A percentile compares a stretch with the other conserved stretches of the same genome.
Evolutionary conservation across 2,797 vertebrate genomes (phyloP).

Genomic region (Prunella strophiata): DNA sequence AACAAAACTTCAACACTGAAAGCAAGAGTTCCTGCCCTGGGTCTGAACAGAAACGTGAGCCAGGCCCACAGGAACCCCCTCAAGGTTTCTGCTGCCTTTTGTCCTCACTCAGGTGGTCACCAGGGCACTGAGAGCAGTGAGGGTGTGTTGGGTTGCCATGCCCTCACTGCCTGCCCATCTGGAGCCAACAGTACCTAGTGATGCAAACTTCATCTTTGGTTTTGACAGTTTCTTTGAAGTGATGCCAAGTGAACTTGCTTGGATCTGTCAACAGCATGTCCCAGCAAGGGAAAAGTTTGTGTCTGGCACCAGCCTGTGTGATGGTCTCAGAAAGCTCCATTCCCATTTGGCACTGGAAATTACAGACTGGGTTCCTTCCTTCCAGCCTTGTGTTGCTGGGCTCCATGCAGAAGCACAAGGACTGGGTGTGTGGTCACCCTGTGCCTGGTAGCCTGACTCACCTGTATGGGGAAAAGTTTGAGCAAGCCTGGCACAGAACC

Average conservation of each 20-base stretch:
- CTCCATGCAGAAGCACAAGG: neutral
- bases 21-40: neutral
- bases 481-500: neutral
- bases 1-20: neutral
- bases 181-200: neutral
- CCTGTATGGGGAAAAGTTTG: neutral
- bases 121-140: neutral
- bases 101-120: rapidly evolving
- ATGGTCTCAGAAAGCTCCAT: neutral
- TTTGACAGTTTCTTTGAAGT: neutral
- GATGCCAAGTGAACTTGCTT: neutral
- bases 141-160: neutral
- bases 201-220: neutral
- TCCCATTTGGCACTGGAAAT: neutral
- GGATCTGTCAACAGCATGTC: neutral
- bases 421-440: neutral
- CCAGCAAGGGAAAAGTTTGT: neutral
- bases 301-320: neutral
- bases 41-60: neutral
- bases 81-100: neutral
- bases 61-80: neutral
- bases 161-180: neutral
- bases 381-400: neutral
- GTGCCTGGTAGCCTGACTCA: neutral
- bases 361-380: neutral